Evolutionary conservation across 1,140 invertebrate species (phyloP), one percentile per base, ranked within the genome.

Genomic region (Stenopsyche tienmushanensis): DNA sequence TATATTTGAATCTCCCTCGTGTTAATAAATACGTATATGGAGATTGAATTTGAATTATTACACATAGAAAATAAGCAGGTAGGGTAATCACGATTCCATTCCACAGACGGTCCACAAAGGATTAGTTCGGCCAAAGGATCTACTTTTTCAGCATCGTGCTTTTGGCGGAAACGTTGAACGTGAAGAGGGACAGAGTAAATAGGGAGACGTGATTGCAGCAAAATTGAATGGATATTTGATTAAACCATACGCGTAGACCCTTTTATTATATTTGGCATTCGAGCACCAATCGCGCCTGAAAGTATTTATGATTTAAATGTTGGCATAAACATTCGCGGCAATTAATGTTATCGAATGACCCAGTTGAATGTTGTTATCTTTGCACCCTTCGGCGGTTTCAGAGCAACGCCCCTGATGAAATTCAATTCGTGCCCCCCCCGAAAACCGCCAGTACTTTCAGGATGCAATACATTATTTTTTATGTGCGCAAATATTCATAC

Each of bases 171-270:
- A 47, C 44, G 44, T 15, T 15, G 44, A 47, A 5, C 3, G 44
- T 9, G 10, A 47, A 34, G 29, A 34, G 29, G 29, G 44, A 47
- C 44, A 8, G 44, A 47, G 18, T 15, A 47, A 47, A 47, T 47
- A 47, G 44, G 7, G 44, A 47, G 18, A 47, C 44, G 44, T 47
- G 44, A 47, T 47, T 47, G 44, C 44, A 20, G 44, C 44, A 47
- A 13, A 47, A 15, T 47, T 20, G 44, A 47, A 47, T 47, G 44
- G 44, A 47, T 47, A 47, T 15, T 20, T 34, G 29, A 34, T 34
- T 34, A 34, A 13, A 34, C 29, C 13, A n/a, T n/a, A n/a, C n/a
- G n/a, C n/a, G 29, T 34, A 34, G 29, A 34, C 29, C 5, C 29
- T n/a, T n/a, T n/a, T n/a, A n/a, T n/a, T n/a, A n/a, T n/a, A n/a